These are phyloP conservation scores for Mesaphorura yosii DNA, from an alignment of 1,140 invertebrate genomes.

Conservation along the genomic window DNA sequence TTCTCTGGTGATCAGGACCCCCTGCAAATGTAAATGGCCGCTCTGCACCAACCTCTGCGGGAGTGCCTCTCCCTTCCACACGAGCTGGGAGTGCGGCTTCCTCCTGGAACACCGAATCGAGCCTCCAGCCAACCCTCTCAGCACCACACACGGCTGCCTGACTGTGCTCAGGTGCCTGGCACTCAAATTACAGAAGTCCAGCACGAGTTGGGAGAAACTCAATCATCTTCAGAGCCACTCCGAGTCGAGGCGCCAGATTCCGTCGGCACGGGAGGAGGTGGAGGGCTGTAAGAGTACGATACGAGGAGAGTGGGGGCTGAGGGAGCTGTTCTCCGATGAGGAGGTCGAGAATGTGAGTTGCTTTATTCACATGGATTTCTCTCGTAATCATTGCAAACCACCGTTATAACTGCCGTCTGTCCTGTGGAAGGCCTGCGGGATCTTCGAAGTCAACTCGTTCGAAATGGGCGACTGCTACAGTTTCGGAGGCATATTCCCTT, in stretches of 20 bases:
- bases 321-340: neutral
- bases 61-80: slow-evolving; percentile 44
- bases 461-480: slow-evolving; percentile 23
- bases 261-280: slow-evolving; percentile 21
- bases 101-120: slow-evolving; percentile 17
- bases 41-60: slow-evolving; percentile 52
- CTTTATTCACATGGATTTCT: too few species aligned
- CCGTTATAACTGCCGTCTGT: too few species aligned
- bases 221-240: slow-evolving; percentile 21
- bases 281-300: slow-evolving; percentile 17
- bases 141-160: slow-evolving; percentile 1
- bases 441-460: slow-evolving; percentile 51
- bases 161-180: slow-evolving; percentile 28
- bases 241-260: slow-evolving; percentile 5
- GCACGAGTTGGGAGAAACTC: slow-evolving; percentile 20
- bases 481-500: slow-evolving; percentile 20
- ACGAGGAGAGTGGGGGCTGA: slow-evolving; percentile 13
- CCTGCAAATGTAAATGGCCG: slow-evolving; percentile 62
- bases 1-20: too few species aligned
- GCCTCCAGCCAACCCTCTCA: neutral
- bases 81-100: slow-evolving; percentile 51
- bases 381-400: too few species aligned
- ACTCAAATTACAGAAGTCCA: slow-evolving; percentile 16
- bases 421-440: slow-evolving; percentile 55
- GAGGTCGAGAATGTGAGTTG: too few species aligned